These are phyloP conservation scores for Proales similis DNA, from an alignment of 1,140 invertebrate species.

Conservation along the genomic window DNA sequence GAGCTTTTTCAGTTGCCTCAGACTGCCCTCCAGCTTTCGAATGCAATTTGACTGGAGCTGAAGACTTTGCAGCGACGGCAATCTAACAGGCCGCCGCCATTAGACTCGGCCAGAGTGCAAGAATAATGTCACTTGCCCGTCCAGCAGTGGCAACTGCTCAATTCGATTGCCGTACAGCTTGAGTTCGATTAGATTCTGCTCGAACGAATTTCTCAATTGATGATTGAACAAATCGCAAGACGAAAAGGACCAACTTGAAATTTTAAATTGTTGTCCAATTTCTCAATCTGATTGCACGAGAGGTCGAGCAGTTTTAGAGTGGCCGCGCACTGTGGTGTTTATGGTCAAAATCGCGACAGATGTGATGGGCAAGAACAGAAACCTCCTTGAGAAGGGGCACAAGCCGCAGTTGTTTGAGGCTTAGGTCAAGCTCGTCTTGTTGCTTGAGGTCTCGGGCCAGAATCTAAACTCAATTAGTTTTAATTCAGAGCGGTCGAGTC, in stretches of 20 bases:
- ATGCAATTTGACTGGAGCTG: constrained; percentile 49
- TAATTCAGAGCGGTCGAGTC: too few species aligned
- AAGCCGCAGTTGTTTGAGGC: too few species aligned
- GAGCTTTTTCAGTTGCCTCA: constrained; percentile 44
- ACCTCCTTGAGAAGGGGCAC: too few species aligned
- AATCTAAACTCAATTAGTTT: too few species aligned
- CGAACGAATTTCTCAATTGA: constrained; percentile 1
- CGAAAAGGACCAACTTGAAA: constrained; percentile 43
- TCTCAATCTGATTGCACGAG: constrained; percentile 47
- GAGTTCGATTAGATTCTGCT: constrained; percentile 45
- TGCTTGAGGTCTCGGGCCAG: too few species aligned
- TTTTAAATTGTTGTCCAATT: constrained; percentile 43
- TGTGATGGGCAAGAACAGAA: too few species aligned
- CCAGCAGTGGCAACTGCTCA: constrained; percentile 43
- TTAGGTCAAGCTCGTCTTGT: too few species aligned
- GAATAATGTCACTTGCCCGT: constrained; percentile 41
- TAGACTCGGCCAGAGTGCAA: constrained; percentile 35
- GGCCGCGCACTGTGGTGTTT: too few species aligned
- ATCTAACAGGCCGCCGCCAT: constrained; percentile 43
- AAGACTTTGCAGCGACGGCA: constrained; percentile 45
- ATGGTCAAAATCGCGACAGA: too few species aligned
- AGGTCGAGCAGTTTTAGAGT: constrained; percentile 45
- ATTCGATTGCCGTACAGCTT: constrained; percentile 49
- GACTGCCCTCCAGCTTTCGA: constrained; percentile 43
- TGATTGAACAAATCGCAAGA: neutral